Base-by-base conservation (phyloP, 2,113 vertebrate species). In the Otus sunia region DNA sequence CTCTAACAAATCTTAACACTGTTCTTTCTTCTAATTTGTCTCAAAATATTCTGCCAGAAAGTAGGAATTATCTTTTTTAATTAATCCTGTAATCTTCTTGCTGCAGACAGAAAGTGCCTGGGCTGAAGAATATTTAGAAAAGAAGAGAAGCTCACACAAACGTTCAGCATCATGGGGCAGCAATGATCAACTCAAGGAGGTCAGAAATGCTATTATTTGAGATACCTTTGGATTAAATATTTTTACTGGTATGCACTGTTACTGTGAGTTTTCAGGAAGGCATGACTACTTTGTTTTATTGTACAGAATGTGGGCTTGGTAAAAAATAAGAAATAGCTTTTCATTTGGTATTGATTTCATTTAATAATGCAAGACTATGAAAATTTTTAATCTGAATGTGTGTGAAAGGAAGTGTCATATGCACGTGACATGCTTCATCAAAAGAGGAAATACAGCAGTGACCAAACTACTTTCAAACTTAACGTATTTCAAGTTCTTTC, bases 161-260 rank as follows among this genome's bases (percentile, higher is more conserved):
- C 99, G 99, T 68, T 99, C 99, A 53, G 99, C 99, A 52, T 99
- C 99, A 12, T 99, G 99, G 98, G 99, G 99, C 97, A 99, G 99
- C 98, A 99, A 99, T 77, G 99, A 99, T 96, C 99, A 99, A 90
- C 99, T 99, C 84, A 99, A 99, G 96, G 99, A 99, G 99, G 99
- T 99, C 91, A 98, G 98, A 72, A 96, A 91, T 77, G 10, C 63
- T 82, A 15, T 89, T 66, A 52, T 74, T 64, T 77, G 39, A 75
- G 39, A 72, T 88, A 64, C 41, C 37, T 37, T 96, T 73, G 66
- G 36, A 49, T 94, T 49, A 80, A 64, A 47, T 63, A 45, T 52
- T 72, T 50, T 58, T 71, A 41, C 15, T 64, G 34, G 22, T 78
- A 7, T 27, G n/a, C 27, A 9, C 55, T 69, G 49, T 80, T 94